These are phyloP conservation scores for Bos taurus DNA, from an alignment of 2,113 vertebrate species.

Conservation along the genomic window DNA sequence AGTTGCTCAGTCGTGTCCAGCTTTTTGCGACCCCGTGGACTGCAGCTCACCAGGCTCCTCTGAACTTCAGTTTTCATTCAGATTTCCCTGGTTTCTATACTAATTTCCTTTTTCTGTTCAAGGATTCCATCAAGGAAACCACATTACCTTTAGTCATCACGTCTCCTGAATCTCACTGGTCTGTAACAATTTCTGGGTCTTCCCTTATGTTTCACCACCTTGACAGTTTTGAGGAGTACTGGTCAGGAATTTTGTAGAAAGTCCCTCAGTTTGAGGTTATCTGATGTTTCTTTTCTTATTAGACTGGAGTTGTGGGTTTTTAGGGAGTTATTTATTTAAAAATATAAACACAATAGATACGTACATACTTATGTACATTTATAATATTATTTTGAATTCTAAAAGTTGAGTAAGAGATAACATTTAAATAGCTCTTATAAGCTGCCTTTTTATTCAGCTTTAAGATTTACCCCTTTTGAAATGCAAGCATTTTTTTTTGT, in stretches of 20 bases:
- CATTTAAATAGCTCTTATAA: neutral
- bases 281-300: neutral
- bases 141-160: neutral
- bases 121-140: neutral
- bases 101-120: neutral
- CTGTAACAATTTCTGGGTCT: neutral
- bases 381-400: neutral
- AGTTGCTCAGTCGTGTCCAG: neutral
- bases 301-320: neutral
- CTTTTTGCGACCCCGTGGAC: neutral
- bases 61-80: neutral
- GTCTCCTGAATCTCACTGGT: neutral
- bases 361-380: neutral
- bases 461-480: conserved; percentile 18
- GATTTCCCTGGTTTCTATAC: neutral
- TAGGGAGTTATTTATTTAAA: neutral
- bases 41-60: neutral
- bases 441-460: neutral
- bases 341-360: neutral
- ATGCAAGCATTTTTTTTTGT: neutral
- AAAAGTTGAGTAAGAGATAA: neutral
- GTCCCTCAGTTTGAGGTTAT: neutral
- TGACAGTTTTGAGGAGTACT: neutral
- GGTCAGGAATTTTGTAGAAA: neutral
- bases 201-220: neutral